Evolutionary conservation across 92 coral and sea anemone species (phyloP).

Genomic region (Heliopora coerulea): DNA sequence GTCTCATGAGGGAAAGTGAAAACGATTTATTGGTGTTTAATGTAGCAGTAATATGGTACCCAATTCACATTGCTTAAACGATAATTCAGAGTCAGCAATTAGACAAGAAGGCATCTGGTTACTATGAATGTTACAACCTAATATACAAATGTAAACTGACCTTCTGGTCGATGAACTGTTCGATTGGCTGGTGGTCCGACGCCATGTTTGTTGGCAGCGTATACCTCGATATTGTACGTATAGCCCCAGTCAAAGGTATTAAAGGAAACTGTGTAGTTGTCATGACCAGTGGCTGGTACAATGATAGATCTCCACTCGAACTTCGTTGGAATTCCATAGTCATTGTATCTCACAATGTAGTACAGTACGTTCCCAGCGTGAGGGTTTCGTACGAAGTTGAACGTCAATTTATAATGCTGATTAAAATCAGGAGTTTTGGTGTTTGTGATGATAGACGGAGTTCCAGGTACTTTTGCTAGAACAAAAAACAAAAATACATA

Average conservation of each 20-base stretch:
- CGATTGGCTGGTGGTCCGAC: constrained; percentile 4
- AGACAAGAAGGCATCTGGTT: no score
- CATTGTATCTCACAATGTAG: constrained; percentile 13
- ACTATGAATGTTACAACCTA: no score
- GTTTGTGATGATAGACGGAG: constrained; percentile 10
- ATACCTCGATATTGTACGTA: constrained; percentile 7
- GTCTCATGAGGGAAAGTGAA: no score
- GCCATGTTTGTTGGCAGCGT: constrained; percentile 22
- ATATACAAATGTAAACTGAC: no score
- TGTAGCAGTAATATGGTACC: no score
- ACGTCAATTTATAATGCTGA: not conserved
- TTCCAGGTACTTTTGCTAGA: not conserved
- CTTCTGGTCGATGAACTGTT: constrained; percentile 15
- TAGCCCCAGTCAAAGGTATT: constrained; percentile 14
- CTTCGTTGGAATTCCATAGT: not conserved
- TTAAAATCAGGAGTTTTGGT: not conserved
- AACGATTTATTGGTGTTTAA: no score
- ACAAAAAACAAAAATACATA: not conserved
- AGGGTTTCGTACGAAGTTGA: not conserved
- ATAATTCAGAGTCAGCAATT: no score
- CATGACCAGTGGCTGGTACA: not conserved
- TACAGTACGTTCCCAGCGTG: constrained; percentile 7
- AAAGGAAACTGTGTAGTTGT: not conserved
- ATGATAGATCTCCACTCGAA: constrained; percentile 6
- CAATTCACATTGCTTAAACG: no score